phyloP scores from a whole-genome alignment of 1,140 invertebrate genomes.

The Papilio aristodemus region DNA sequence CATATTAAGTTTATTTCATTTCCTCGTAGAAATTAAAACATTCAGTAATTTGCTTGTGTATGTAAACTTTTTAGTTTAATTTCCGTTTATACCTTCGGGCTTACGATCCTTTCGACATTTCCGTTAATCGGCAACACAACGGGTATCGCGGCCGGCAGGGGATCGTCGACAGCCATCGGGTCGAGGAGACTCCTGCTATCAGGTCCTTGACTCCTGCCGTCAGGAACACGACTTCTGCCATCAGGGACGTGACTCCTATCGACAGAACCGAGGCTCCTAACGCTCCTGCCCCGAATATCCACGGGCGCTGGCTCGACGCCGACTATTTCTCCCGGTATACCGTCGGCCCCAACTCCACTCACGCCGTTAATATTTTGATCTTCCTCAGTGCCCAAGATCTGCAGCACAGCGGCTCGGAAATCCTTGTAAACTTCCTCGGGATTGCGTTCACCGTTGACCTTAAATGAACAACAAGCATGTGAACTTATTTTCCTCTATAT shows the following conservation, averaged over 20 bases:
- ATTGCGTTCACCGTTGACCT: constrained; percentile 92
- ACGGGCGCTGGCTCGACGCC: constrained; percentile 80
- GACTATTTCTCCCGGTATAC: constrained; percentile 82
- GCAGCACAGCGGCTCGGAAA: constrained; percentile 87
- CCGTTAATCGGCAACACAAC: constrained; percentile 45
- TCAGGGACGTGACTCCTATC: constrained; percentile 20
- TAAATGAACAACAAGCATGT: background rate
- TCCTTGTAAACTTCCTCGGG: constrained; percentile 91
- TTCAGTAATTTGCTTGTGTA: too few species aligned
- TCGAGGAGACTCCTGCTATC: constrained; percentile 35
- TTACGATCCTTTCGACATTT: constrained; percentile 45
- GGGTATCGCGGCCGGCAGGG: constrained; percentile 44
- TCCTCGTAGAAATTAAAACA: too few species aligned
- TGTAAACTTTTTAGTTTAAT: too few species aligned
- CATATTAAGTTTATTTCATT: too few species aligned
- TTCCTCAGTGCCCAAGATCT: constrained; percentile 85
- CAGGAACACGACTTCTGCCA: background rate
- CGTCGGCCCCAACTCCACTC: constrained; percentile 81
- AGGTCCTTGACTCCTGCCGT: background rate
- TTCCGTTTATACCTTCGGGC: constrained; percentile 52
- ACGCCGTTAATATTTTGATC: constrained; percentile 82
- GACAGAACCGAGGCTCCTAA: constrained; percentile 38
- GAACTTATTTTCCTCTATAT: too few species aligned
- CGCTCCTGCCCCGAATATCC: constrained; percentile 51
- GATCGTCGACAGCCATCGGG: constrained; percentile 34